phyloP scores from a whole-genome alignment of 2,888 invertebrate species.

The Beris morrisii region DNA sequence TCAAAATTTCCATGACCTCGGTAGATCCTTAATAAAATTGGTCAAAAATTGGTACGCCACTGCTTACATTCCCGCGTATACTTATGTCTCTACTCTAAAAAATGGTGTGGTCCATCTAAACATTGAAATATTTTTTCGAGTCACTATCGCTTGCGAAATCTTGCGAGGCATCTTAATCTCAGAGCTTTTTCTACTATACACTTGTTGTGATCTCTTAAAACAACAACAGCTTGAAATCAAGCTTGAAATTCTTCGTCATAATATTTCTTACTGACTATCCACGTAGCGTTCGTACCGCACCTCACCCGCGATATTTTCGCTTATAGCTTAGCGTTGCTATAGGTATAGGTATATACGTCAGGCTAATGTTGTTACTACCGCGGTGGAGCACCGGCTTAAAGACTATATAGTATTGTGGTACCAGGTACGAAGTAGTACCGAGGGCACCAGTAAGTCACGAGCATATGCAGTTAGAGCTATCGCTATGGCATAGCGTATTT shows the following conservation, averaged over 20 bases:
- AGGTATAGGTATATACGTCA: not conserved
- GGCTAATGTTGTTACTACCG: not conserved
- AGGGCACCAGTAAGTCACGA: constrained; percentile 32
- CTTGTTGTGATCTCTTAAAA: not conserved
- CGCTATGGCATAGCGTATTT: not conserved
- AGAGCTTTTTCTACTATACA: not conserved
- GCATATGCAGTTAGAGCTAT: constrained; percentile 23
- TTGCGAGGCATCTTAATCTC: not conserved
- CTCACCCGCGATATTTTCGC: not conserved
- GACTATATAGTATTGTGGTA: constrained; percentile 10
- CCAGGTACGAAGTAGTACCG: constrained; percentile 29
- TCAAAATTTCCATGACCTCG: too few species aligned
- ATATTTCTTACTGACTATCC: not conserved
- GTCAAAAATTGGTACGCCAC: too few species aligned
- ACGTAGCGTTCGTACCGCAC: not conserved
- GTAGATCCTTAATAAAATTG: too few species aligned
- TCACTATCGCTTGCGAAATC: too few species aligned
- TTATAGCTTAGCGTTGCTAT: not conserved
- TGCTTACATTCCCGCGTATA: too few species aligned
- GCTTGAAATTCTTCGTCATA: constrained; percentile 9
- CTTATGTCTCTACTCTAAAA: too few species aligned
- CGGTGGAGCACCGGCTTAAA: constrained; percentile 5
- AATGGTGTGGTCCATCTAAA: too few species aligned
- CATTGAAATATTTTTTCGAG: too few species aligned
- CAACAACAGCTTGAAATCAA: not conserved